Evolutionary conservation across 1,140 invertebrate genomes (phyloP), one percentile per base, ranked within the genome.

Genomic region (Diploscapter pachys): DNA sequence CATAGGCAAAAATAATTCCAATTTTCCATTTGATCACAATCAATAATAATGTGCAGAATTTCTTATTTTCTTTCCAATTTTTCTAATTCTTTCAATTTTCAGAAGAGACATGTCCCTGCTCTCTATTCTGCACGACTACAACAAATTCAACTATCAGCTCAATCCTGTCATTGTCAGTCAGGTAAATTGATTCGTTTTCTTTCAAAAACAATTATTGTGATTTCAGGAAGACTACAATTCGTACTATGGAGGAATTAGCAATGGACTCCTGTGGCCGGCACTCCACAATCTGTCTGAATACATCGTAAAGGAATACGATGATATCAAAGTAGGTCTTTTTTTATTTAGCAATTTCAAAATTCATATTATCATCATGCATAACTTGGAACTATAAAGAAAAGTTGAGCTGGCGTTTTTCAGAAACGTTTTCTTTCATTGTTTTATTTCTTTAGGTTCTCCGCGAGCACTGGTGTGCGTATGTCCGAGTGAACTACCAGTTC

Each of bases 401-500:
- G 31, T 31, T 31, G 31, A 31, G 31, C 31, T 31, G 31, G 31
- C 31, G 1, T 31, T 31, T 31, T 31, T 31, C 62, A 48, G 3
- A 63, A 5, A 3, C 63, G 50, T 48, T 13, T 51, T 3, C 5
- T 50, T 52, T 6, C 5, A 61, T 49, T 48, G 2, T 57, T 5
- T 52, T 53, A 31, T 61, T 71, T 76, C 48, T 77, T 53, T 48
- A 81, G 80, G 56, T 80, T 49, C 77, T 83, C 8, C 71, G 67
- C 49, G 84, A 85, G 59, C 83, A 85, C 69, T 85, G 83, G 83
- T 83, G 80, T 57, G 76, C 84, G 1, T 85, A 85, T 73, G 83
- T 82, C 8, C 61, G 83, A 5, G 83, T 85, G n/a, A 85, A 85
- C 68, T 85, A 85, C 63, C 83, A 86, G 67, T 85, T 85, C 66